These are phyloP conservation scores for Xiphydria camelus DNA, from an alignment of 2,888 invertebrate species.

Conservation along the genomic window DNA sequence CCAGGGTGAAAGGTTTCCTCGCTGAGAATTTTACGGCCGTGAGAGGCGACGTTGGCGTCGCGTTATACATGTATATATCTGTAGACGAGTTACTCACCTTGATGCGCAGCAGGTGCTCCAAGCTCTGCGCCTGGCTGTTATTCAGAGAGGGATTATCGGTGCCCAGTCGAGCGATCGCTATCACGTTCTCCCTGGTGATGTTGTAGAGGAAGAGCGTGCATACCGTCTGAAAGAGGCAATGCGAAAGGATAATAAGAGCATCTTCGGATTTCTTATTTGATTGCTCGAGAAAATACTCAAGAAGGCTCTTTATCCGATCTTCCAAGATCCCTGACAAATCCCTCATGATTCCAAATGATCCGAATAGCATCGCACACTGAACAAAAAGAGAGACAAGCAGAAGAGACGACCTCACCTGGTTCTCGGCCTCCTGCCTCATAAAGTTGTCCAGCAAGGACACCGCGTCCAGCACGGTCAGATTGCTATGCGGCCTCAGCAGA, in stretches of 20 bases:
- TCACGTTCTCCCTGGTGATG: constrained; percentile 85
- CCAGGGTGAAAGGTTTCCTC: no score
- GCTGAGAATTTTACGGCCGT: no score
- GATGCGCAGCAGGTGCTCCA: constrained; percentile 56
- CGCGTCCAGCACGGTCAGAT: constrained; percentile 82
- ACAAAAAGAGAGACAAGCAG: no score
- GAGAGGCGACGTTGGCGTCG: no score
- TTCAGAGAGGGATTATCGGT: constrained; percentile 61
- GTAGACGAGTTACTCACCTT: no score
- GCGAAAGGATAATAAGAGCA: neutral
- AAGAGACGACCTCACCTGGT: constrained; percentile 70
- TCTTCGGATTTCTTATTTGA: no score
- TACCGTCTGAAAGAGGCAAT: constrained; percentile 75
- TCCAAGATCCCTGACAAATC: no score
- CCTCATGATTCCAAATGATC: no score
- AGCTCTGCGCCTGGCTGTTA: constrained; percentile 64
- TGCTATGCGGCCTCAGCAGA: constrained; percentile 78
- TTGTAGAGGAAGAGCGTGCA: constrained; percentile 84
- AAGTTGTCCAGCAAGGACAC: constrained; percentile 81
- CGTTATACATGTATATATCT: neutral
- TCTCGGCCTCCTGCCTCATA: constrained; percentile 71
- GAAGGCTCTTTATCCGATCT: no score
- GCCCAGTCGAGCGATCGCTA: constrained; percentile 78
- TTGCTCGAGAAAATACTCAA: no score
- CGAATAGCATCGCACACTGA: constrained; percentile 1